Conservation (phyloP, 2,113 vertebrate genomes). For the Podarcis muralis region DNA sequence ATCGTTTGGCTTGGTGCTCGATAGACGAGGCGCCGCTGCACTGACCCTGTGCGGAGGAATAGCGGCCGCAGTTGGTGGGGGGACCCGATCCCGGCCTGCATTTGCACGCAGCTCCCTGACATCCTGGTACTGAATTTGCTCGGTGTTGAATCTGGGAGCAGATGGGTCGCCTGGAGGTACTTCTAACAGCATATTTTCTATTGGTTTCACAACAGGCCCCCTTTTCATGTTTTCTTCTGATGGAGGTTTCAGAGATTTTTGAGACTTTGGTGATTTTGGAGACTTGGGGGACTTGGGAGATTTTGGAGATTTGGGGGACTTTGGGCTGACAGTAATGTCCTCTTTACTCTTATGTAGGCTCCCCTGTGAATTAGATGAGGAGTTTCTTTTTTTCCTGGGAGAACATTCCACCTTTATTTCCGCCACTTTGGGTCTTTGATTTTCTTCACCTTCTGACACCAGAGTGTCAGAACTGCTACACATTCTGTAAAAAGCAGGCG, state of each 20-base stretch:
- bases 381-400: constrained; percentile 73
- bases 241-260: constrained; percentile 51
- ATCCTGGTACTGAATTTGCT: constrained; percentile 80
- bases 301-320: constrained; percentile 65
- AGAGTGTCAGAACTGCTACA: constrained; percentile 86
- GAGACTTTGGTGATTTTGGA: constrained; percentile 36
- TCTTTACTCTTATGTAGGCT: constrained; percentile 77
- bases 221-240: constrained; percentile 67
- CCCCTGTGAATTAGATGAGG: constrained; percentile 76
- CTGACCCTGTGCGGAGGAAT: constrained; percentile 57
- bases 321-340: constrained; percentile 54
- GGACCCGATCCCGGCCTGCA: constrained; percentile 37
- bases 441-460: constrained; percentile 81
- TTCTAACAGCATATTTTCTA: constrained; percentile 68
- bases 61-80: constrained; percentile 47
- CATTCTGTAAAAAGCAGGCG: constrained; percentile 79
- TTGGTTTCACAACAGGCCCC: constrained; percentile 55
- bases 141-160: constrained; percentile 84
- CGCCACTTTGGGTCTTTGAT: constrained; percentile 73
- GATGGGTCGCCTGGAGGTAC: constrained; percentile 75
- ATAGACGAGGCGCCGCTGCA: constrained; percentile 4
- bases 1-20: constrained; percentile 54
- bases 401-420: constrained; percentile 75
- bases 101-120: constrained; percentile 50
- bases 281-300: constrained; percentile 11